These are phyloP conservation scores for Python bivittatus DNA, from an alignment of 2,113 vertebrate genomes.

Conservation along the genomic window DNA sequence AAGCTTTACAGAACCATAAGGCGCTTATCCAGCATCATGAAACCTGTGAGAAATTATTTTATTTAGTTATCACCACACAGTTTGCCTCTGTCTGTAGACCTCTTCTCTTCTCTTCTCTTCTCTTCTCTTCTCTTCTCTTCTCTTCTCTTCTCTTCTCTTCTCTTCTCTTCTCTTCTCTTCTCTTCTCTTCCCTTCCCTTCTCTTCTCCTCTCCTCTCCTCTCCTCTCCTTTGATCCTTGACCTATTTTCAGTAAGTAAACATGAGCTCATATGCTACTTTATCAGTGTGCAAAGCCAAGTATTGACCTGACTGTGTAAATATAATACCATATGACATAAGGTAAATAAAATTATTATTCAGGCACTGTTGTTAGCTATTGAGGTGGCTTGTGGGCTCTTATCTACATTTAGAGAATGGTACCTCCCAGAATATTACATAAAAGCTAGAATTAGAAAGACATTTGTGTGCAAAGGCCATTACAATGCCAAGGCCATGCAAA, in stretches of 20 bases:
- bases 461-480: neutral
- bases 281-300: neutral
- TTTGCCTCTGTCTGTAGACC: neutral
- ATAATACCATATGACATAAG: neutral
- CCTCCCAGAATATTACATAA: neutral
- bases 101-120: neutral
- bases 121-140: neutral
- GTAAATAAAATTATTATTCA: neutral
- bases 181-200: no score
- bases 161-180: no score
- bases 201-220: constrained; percentile 10
- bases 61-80: neutral
- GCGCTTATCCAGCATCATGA: constrained; percentile 37
- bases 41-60: constrained; percentile 38
- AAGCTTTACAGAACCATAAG: constrained; percentile 31
- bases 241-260: constrained; percentile 39
- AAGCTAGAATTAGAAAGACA: neutral
- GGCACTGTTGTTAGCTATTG: neutral
- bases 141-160: neutral
- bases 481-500: neutral
- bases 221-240: constrained; percentile 41
- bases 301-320: constrained; percentile 15
- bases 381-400: neutral
- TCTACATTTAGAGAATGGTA: neutral
- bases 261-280: neutral